phyloP scores from a whole-genome alignment of 2,888 invertebrate genomes.

The Danaus chrysippus region DNA sequence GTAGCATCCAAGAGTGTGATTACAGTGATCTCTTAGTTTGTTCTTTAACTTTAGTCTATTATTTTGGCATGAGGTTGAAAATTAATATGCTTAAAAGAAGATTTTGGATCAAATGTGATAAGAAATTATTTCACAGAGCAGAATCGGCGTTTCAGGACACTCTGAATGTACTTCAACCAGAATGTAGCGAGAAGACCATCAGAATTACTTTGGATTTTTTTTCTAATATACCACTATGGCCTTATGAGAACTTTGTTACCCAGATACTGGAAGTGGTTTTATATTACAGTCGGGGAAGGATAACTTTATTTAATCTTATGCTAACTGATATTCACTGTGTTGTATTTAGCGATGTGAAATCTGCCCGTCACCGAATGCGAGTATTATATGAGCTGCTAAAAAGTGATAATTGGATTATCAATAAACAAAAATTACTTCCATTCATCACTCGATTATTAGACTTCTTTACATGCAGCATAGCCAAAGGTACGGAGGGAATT shows the following conservation, averaged over 20 bases:
- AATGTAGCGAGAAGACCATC: constrained; percentile 48
- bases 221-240: constrained; percentile 48
- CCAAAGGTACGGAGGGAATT: constrained; percentile 9
- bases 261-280: constrained; percentile 55
- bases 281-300: constrained; percentile 48
- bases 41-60: constrained; percentile 51
- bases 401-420: constrained; percentile 65
- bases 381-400: constrained; percentile 73
- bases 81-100: constrained; percentile 40
- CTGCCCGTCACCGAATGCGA: constrained; percentile 65
- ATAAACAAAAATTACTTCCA: constrained; percentile 54
- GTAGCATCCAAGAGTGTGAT: constrained; percentile 42
- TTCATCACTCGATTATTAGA: constrained; percentile 66
- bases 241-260: constrained; percentile 50
- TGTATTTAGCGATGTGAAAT: constrained; percentile 48
- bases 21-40: constrained; percentile 48
- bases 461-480: constrained; percentile 66
- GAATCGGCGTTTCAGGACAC: constrained; percentile 51
- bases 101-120: constrained; percentile 42
- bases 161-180: constrained; percentile 49
- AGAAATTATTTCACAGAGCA: constrained; percentile 46
- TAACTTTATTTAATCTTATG: constrained; percentile 50
- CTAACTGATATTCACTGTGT: constrained; percentile 54
- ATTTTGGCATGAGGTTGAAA: constrained; percentile 58
- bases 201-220: constrained; percentile 52